Percentiles rank a stretch among this genome's conserved stretches.
Conservation (phyloP, 2,797 vertebrate species). For the Sphenopsis melanotis region DNA sequence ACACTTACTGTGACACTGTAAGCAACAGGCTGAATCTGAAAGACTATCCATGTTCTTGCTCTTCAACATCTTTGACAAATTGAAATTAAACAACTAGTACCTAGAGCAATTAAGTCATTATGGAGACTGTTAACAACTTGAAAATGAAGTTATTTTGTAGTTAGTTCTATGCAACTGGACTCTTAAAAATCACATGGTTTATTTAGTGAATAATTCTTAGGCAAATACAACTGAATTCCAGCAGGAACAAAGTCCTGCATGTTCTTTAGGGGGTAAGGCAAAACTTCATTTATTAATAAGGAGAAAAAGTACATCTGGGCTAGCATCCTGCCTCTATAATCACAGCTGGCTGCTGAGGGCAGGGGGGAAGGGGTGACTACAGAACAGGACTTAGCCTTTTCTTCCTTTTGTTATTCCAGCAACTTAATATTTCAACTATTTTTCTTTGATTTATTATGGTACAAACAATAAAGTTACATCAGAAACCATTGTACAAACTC, state of each 20-base stretch:
- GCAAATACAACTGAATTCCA: neutral
- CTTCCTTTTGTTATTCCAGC: neutral
- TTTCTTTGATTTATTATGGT: neutral
- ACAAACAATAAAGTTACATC: neutral
- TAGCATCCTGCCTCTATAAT: neutral
- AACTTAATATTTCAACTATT: neutral
- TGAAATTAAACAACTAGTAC: neutral
- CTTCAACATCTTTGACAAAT: neutral
- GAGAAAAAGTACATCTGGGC: neutral
- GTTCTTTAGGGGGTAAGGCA: neutral
- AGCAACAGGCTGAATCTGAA: neutral
- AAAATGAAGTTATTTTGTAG: neutral
- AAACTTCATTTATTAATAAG: neutral
- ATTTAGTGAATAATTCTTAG: neutral
- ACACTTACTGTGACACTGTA: neutral
- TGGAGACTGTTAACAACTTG: neutral
- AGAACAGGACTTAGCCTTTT: neutral
- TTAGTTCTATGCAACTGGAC: neutral
- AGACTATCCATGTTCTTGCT: accelerated
- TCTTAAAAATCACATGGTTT: neutral
- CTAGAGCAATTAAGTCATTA: neutral
- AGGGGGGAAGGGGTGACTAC: neutral
- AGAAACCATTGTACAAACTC: neutral
- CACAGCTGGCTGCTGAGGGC: neutral
- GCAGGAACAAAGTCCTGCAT: neutral